Conservation (phyloP, 2,888 invertebrate species). For the Caenorhabditis sulstoni region DNA sequence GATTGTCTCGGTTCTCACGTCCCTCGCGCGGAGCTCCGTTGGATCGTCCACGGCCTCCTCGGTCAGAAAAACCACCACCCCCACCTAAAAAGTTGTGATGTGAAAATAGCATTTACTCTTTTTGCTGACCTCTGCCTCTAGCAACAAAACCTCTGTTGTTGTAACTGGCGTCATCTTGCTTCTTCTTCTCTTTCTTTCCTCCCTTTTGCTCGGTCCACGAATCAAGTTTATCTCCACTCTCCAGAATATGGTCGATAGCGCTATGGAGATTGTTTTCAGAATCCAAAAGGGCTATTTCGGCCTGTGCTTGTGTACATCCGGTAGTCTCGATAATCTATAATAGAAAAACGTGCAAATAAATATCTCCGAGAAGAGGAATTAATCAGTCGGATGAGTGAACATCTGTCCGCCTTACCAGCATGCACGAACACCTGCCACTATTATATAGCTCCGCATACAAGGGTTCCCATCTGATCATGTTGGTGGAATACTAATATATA, state of each 20-base stretch:
- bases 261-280: constrained; percentile 71
- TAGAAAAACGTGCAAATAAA: no score
- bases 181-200: constrained; percentile 72
- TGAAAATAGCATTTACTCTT: neutral
- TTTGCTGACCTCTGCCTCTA: constrained; percentile 53
- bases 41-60: constrained; percentile 58
- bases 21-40: constrained; percentile 53
- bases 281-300: constrained; percentile 77
- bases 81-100: constrained; percentile 22
- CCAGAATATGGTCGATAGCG: constrained; percentile 74
- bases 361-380: neutral
- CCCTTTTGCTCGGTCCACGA: constrained; percentile 75
- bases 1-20: constrained; percentile 26
- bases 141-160: constrained; percentile 45
- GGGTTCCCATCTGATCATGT: constrained; percentile 30
- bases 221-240: constrained; percentile 66
- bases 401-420: constrained; percentile 21
- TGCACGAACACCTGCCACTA: constrained; percentile 48
- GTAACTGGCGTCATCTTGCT: constrained; percentile 56
- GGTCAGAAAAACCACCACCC: constrained; percentile 41
- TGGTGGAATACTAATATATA: neutral
- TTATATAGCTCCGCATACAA: neutral
- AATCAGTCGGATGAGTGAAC: constrained; percentile 27
- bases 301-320: constrained; percentile 74
- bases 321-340: constrained; percentile 77